phyloP scores from a whole-genome alignment of 2,888 invertebrate species.

The Drosophila cognata region DNA sequence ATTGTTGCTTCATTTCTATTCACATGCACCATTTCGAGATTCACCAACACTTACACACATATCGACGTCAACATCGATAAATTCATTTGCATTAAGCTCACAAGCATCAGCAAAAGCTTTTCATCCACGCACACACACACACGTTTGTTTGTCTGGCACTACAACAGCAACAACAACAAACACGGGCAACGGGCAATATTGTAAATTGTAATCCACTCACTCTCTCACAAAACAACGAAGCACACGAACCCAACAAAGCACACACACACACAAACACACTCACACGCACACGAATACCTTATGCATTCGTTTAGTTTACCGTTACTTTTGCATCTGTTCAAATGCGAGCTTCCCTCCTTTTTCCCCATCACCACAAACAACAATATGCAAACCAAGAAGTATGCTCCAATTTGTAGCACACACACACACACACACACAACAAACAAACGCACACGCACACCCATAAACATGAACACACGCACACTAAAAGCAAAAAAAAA shows the following conservation, averaged over 20 bases:
- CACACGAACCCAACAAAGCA: background rate
- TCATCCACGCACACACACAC: conserved; percentile 5
- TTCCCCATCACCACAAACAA: background rate
- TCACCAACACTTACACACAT: conserved; percentile 19
- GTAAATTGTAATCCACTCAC: conserved; percentile 15
- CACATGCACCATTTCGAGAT: conserved; percentile 30
- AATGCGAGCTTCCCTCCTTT: conserved; percentile 22
- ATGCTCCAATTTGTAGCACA: conserved; percentile 26
- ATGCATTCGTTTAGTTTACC: conserved; percentile 47
- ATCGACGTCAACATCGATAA: conserved; percentile 6
- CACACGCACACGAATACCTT: conserved; percentile 29
- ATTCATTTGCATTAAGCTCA: conserved; percentile 15
- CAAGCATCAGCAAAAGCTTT: conserved; percentile 8
- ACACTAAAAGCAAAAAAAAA: conserved; percentile 12
- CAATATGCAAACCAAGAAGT: conserved; percentile 15
- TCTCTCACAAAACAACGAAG: background rate
- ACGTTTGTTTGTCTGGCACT: conserved; percentile 35
- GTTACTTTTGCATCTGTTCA: conserved; percentile 25
- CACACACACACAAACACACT: conserved; percentile 1
- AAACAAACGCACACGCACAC: conserved; percentile 3
- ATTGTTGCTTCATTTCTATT: conserved; percentile 41
- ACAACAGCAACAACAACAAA: conserved; percentile 12
- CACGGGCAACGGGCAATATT: conserved; percentile 37
- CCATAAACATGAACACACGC: conserved; percentile 1
- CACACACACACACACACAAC: conserved; percentile 7